Conservation (phyloP, 2,113 vertebrate species). For the Archilochus colubris region DNA sequence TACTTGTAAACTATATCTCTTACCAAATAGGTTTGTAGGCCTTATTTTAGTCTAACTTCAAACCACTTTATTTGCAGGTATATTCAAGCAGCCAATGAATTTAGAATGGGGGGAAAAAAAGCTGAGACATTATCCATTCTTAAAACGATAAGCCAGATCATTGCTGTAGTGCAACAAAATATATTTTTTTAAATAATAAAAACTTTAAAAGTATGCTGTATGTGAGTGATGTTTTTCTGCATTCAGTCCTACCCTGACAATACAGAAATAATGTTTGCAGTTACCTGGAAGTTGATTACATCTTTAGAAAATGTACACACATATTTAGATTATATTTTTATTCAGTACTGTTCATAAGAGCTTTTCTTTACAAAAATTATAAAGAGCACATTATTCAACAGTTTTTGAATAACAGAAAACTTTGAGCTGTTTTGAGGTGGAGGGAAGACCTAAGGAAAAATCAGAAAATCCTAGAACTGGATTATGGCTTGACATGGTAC, state of each 20-base stretch:
- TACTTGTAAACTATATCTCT: not conserved
- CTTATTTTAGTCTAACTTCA: not conserved
- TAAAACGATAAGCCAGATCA: not conserved
- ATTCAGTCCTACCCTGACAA: not conserved
- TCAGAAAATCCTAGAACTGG: not conserved
- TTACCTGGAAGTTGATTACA: not conserved
- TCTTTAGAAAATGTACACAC: not conserved
- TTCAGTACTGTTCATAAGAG: not conserved
- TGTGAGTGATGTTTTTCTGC: not conserved
- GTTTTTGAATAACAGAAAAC: not conserved
- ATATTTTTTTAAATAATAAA: not conserved
- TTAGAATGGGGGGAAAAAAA: not conserved
- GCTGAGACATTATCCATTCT: not conserved
- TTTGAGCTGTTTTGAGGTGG: not conserved
- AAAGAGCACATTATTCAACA: not conserved
- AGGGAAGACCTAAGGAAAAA: not conserved
- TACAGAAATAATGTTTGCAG: not conserved
- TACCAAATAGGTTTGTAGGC: not conserved
- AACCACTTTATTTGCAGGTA: not conserved
- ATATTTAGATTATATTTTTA: not conserved
- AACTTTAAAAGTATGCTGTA: not conserved
- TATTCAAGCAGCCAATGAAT: not conserved
- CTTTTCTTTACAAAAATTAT: not conserved
- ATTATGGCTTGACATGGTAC: conserved; percentile 17
- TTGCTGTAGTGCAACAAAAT: not conserved